Percentiles rank a stretch among this genome's conserved stretches.
Evolutionary conservation across 2,113 vertebrate species (phyloP).

Genomic region (Australoheros scitulus): DNA sequence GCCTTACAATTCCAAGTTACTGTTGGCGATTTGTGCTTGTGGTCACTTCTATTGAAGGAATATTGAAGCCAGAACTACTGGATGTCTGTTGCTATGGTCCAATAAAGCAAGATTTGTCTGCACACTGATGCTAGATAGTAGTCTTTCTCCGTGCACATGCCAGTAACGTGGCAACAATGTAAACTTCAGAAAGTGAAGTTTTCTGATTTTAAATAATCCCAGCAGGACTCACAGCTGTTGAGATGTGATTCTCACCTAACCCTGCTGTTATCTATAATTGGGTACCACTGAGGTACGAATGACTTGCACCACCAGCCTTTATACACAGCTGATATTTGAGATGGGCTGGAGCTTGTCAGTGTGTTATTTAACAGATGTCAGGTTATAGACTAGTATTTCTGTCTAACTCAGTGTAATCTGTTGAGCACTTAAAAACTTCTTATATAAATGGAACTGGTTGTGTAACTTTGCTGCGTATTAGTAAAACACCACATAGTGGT

Average conservation of each 20-base stretch:
- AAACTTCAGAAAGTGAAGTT: not conserved
- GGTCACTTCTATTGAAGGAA: not conserved
- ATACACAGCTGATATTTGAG: constrained; percentile 36
- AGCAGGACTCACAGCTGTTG: not conserved
- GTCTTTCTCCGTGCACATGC: not conserved
- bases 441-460: no score
- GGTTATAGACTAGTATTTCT: not conserved
- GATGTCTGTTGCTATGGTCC: not conserved
- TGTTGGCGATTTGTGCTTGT: not conserved
- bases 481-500: not conserved
- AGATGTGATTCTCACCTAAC: constrained; percentile 5
- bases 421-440: not conserved
- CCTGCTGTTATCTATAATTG: constrained; percentile 34
- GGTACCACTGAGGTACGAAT: constrained; percentile 9
- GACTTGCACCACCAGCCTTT: constrained; percentile 11
- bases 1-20: not conserved
- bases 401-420: not conserved
- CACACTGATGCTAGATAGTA: not conserved
- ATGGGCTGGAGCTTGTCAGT: constrained; percentile 9
- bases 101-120: constrained; percentile 1
- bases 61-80: not conserved
- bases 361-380: not conserved
- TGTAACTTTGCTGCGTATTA: not conserved
- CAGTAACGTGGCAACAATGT: not conserved
- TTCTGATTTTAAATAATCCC: constrained; percentile 4